A percentile compares a stretch with the other conserved stretches of the same genome.
Evolutionary conservation across 2,797 vertebrate genomes (phyloP).

Genomic region (Podargus strigoides): DNA sequence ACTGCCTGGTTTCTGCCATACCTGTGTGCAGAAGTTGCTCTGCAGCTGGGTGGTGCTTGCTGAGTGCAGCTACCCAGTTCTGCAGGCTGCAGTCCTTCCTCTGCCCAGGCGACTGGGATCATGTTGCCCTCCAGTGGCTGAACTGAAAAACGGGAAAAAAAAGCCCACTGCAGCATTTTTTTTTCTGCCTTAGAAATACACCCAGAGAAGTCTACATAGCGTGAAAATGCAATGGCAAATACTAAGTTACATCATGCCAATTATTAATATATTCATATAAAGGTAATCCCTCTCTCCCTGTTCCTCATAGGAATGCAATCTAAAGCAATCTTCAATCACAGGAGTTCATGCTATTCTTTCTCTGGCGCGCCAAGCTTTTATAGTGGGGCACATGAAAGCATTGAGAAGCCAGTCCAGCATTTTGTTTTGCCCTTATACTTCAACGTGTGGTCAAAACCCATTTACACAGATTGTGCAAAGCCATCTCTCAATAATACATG

Average conservation of each 20-base stretch:
- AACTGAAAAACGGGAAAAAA: neutral
- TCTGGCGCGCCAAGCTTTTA: neutral
- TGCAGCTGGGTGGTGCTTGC: neutral
- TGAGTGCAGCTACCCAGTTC: rapidly evolving
- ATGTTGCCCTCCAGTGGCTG: slow-evolving; percentile 42
- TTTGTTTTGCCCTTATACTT: neutral
- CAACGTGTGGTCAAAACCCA: neutral
- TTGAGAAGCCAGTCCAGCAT: neutral
- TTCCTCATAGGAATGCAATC: neutral
- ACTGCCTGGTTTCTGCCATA: neutral
- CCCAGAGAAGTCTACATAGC: neutral
- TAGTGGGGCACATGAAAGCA: neutral
- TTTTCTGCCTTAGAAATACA: neutral
- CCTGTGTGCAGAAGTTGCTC: neutral
- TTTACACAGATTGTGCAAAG: neutral
- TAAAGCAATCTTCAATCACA: neutral
- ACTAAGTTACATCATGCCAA: neutral
- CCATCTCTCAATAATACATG: neutral
- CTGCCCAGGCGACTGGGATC: neutral
- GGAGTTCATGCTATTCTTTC: neutral
- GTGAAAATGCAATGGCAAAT: neutral
- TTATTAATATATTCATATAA: neutral
- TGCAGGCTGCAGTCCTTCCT: neutral
- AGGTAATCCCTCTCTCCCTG: neutral
- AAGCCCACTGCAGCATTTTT: neutral